phyloP scores from a whole-genome alignment of 2,888 invertebrate genomes.

The Aspidapion aeneum region DNA sequence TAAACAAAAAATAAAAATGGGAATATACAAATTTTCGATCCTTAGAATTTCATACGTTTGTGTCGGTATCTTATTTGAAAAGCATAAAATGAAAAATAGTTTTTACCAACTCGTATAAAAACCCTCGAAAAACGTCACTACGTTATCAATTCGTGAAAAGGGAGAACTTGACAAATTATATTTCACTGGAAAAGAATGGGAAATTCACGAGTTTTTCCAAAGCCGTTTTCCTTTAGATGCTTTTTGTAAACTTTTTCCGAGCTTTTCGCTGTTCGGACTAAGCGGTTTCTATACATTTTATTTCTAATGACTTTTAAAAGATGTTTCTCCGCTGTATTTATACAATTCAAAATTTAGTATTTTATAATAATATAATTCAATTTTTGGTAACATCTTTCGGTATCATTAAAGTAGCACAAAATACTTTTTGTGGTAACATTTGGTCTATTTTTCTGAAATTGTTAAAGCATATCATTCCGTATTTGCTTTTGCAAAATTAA shows the following conservation, averaged over 20 bases:
- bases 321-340: too few relatives aligned
- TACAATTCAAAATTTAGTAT: too few relatives aligned
- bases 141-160: not conserved
- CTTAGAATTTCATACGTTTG: too few relatives aligned
- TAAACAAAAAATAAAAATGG: too few relatives aligned
- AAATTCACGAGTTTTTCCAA: not conserved
- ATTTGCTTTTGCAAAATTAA: too few relatives aligned
- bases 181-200: not conserved
- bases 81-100: not conserved
- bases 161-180: not conserved
- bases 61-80: not conserved
- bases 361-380: too few relatives aligned
- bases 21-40: too few relatives aligned
- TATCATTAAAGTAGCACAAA: too few relatives aligned
- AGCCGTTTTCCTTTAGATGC: not conserved
- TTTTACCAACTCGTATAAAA: not conserved
- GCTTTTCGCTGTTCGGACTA: not conserved
- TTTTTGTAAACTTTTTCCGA: not conserved
- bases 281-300: not conserved
- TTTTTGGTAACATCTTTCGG: too few relatives aligned
- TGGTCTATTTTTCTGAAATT: too few relatives aligned
- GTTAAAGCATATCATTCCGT: too few relatives aligned
- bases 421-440: too few relatives aligned
- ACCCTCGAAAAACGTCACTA: not conserved
- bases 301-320: not conserved